Conservation (phyloP, 2,888 invertebrate species). For the Trypoxylon attenuatum region DNA sequence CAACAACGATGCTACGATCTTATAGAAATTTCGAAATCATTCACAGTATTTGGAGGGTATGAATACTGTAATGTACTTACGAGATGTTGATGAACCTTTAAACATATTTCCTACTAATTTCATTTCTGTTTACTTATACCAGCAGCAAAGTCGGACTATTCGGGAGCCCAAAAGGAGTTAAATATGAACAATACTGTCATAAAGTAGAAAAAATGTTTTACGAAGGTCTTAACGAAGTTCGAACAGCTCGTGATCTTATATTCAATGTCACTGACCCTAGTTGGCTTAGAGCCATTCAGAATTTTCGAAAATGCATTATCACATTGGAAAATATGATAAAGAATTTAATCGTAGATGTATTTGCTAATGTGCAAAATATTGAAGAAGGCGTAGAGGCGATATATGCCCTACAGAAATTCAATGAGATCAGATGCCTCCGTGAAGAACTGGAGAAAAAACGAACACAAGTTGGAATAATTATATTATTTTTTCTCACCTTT, state of each 20-base stretch:
- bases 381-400: slow-evolving; percentile 77
- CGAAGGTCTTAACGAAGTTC: slow-evolving; percentile 72
- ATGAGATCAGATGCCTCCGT: slow-evolving; percentile 46
- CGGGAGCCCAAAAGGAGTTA: slow-evolving; percentile 73
- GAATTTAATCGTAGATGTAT: slow-evolving; percentile 76
- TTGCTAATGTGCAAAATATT: slow-evolving; percentile 76
- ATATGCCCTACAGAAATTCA: slow-evolving; percentile 70
- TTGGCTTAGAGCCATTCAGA: slow-evolving; percentile 75
- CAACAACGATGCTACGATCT: slow-evolving; percentile 77
- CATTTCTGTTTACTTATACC: slow-evolving; percentile 42
- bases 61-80: neutral
- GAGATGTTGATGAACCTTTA: neutral
- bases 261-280: slow-evolving; percentile 73
- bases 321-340: slow-evolving; percentile 77
- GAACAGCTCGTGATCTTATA: slow-evolving; percentile 73
- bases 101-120: neutral
- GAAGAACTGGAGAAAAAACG: slow-evolving; percentile 60
- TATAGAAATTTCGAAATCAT: slow-evolving; percentile 77
- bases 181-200: slow-evolving; percentile 64
- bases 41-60: slow-evolving; percentile 77
- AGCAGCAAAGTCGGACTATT: slow-evolving; percentile 74
- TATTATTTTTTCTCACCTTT: too few relatives aligned
- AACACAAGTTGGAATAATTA: slow-evolving; percentile 55
- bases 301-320: slow-evolving; percentile 67
- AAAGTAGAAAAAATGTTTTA: slow-evolving; percentile 75